Percentiles rank a stretch among this genome's conserved stretches.
phyloP scores from a whole-genome alignment of 2,888 invertebrate genomes.

The Zootermopsis nevadensis region DNA sequence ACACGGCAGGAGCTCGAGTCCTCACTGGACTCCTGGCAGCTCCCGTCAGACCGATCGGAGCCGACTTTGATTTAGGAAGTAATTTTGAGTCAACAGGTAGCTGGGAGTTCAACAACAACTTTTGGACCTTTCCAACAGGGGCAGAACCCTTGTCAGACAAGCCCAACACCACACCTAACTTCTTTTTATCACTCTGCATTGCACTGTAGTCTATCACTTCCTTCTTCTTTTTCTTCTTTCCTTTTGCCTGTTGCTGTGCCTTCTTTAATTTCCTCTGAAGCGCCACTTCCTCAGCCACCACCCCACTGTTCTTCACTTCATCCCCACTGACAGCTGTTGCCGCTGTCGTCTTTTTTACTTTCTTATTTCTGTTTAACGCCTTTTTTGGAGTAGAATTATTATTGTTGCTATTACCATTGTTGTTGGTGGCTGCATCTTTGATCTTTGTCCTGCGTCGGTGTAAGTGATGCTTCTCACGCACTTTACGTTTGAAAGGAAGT shows the following conservation, averaged over 20 bases:
- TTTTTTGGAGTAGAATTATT: conserved; percentile 29
- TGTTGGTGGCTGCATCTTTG: conserved; percentile 61
- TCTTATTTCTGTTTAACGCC: neutral
- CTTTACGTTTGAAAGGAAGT: conserved; percentile 87
- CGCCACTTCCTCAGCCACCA: conserved; percentile 62
- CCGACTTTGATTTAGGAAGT: conserved; percentile 84
- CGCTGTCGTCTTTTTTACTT: conserved; percentile 57
- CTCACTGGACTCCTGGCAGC: conserved; percentile 25
- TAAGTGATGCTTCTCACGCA: conserved; percentile 60
- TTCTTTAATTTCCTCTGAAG: conserved; percentile 65
- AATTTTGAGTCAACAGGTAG: conserved; percentile 61
- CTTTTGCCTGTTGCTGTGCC: conserved; percentile 57
- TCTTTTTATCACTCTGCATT: conserved; percentile 65
- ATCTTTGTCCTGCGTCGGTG: conserved; percentile 53
- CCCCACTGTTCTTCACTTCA: conserved; percentile 19
- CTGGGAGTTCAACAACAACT: conserved; percentile 80
- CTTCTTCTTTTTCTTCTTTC: conserved; percentile 64
- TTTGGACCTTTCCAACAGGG: conserved; percentile 83
- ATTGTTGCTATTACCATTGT: conserved; percentile 63
- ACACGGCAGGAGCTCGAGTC: conserved; percentile 20
- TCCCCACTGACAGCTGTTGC: neutral
- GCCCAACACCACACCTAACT: neutral
- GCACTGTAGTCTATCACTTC: conserved; percentile 85
- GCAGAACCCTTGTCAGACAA: conserved; percentile 58
- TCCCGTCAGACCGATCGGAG: conserved; percentile 77